Conservation (phyloP, 2,113 vertebrate species). For the Platichthys flesus region DNA sequence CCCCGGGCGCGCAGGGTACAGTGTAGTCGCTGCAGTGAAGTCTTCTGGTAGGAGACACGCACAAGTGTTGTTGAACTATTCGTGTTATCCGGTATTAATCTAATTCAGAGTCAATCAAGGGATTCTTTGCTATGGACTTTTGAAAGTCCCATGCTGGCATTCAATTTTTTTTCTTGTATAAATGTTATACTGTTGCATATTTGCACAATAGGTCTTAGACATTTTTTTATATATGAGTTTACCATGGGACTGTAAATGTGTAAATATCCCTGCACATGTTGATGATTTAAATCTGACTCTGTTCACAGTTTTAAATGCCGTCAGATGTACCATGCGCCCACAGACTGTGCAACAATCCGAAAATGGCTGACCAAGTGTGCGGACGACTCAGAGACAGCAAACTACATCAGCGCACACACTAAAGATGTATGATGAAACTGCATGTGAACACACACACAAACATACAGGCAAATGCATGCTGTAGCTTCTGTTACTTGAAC, state of each 20-base stretch:
- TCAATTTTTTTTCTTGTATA: background rate
- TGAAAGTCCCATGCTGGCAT: background rate
- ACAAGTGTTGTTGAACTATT: background rate
- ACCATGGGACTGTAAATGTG: no score
- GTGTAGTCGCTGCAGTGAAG: conserved; percentile 96
- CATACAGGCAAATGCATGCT: background rate
- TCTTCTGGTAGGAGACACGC: conserved; percentile 92
- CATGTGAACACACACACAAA: background rate
- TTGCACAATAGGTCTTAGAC: no score
- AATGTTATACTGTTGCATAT: no score
- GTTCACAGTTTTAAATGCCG: conserved; percentile 94
- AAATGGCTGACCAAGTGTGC: conserved; percentile 99
- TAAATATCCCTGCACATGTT: background rate
- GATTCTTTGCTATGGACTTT: background rate
- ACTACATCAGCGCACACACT: conserved; percentile 99
- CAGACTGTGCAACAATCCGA: conserved; percentile 97
- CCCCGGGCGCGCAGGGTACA: conserved; percentile 96
- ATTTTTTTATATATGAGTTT: no score
- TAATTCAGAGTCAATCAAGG: background rate
- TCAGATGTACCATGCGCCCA: conserved; percentile 99
- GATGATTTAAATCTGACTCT: background rate
- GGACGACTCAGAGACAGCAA: conserved; percentile 99
- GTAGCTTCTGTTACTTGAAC: background rate
- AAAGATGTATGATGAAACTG: conserved; percentile 91
- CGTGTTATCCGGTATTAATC: background rate